phyloP scores from a whole-genome alignment of 2,888 invertebrate species.

The Macrophya annulata region DNA sequence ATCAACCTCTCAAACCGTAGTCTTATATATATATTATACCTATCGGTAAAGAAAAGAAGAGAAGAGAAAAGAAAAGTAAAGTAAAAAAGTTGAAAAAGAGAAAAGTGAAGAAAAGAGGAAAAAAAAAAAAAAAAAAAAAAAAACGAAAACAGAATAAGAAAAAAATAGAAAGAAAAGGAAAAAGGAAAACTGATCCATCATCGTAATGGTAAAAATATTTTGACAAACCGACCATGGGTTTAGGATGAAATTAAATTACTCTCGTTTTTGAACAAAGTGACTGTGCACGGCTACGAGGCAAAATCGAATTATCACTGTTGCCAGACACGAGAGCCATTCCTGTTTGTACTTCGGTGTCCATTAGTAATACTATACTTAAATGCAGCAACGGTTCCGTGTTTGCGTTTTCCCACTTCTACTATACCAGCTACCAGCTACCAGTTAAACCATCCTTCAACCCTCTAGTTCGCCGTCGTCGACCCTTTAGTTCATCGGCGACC shows the following conservation, averaged over 20 bases:
- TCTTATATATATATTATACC: constrained; percentile 26
- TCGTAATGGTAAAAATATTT: neutral
- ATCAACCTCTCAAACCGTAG: constrained; percentile 32
- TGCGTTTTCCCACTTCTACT: constrained; percentile 22
- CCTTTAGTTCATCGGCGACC: neutral
- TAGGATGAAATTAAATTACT: neutral
- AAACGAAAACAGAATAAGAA: neutral
- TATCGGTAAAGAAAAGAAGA: constrained; percentile 10
- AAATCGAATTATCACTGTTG: constrained; percentile 38
- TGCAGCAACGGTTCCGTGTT: constrained; percentile 44
- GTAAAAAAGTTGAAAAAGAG: neutral
- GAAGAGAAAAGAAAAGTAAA: neutral
- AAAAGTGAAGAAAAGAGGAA: too few relatives aligned
- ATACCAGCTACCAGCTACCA: neutral
- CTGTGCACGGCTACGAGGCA: constrained; percentile 4
- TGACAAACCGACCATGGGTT: neutral
- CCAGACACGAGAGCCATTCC: constrained; percentile 16
- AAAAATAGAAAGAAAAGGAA: neutral
- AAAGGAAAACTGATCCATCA: neutral
- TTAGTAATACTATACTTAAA: constrained; percentile 56
- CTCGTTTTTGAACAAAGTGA: constrained; percentile 3
- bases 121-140: neutral
- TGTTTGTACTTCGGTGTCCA: constrained; percentile 55
- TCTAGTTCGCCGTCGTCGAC: neutral
- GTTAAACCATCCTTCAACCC: neutral